Evolutionary conservation across 1,140 invertebrate genomes (phyloP).

Genomic region (Macrocentrus cingulum): DNA sequence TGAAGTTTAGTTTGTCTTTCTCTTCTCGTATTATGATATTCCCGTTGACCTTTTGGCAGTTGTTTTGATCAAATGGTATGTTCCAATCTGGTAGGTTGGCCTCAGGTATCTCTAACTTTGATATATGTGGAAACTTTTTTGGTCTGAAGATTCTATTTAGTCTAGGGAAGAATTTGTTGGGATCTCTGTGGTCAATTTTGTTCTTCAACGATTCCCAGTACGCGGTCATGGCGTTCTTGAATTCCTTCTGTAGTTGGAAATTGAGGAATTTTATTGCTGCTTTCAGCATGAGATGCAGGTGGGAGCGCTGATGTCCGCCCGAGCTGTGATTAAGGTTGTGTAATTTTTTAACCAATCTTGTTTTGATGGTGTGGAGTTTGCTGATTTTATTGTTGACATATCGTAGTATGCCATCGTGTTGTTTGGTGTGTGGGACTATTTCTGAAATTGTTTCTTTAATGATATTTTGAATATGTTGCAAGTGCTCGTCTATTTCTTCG

Average conservation of each 20-base stretch:
- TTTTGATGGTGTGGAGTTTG: not conserved
- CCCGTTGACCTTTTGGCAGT: not conserved
- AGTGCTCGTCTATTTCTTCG: too few relatives aligned
- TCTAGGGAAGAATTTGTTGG: slow-evolving; percentile 26
- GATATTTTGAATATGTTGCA: too few relatives aligned
- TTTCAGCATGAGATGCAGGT: too few relatives aligned
- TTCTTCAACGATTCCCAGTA: slow-evolving; percentile 24
- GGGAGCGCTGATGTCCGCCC: not conserved
- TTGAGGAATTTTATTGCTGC: slow-evolving; percentile 4
- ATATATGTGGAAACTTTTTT: slow-evolving; percentile 13
- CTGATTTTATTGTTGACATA: not conserved
- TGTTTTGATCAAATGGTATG: not conserved
- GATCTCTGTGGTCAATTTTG: slow-evolving; percentile 24
- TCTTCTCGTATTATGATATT: not conserved
- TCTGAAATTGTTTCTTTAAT: too few relatives aligned
- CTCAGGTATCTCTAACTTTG: not conserved
- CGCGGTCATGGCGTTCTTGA: slow-evolving; percentile 10
- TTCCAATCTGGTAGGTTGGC: not conserved
- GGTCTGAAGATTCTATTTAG: slow-evolving; percentile 24
- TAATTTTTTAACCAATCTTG: not conserved
- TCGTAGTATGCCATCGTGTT: too few relatives aligned
- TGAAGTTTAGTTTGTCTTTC: slow-evolving; percentile 13
- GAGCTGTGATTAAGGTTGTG: slow-evolving; percentile 4
- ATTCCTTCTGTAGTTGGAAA: slow-evolving; percentile 12
- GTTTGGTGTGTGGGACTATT: too few relatives aligned